Conservation (phyloP, 2,113 vertebrate species). For the Cinclus mexicanus region DNA sequence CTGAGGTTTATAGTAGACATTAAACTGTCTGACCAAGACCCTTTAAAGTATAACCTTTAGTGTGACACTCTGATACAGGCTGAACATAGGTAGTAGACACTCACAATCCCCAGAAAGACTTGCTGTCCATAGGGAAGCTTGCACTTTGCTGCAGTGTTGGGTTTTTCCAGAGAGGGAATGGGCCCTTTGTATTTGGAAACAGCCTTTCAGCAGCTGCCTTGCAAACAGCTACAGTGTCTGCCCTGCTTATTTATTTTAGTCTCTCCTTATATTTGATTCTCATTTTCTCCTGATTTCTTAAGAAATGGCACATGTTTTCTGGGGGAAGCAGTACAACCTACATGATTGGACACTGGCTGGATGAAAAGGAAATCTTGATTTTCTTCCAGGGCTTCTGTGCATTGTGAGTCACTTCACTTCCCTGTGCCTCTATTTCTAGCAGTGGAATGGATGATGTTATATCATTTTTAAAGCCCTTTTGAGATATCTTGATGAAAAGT, state of each 20-base stretch:
- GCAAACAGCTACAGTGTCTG: not conserved
- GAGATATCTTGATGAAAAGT: not conserved
- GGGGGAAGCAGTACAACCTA: not conserved
- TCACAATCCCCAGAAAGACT: not conserved
- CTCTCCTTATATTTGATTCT: not conserved
- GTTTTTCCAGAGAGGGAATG: not conserved
- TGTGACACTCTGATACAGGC: not conserved
- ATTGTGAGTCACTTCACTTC: not conserved
- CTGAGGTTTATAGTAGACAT: not conserved
- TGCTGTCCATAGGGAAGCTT: not conserved
- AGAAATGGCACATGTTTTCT: not conserved
- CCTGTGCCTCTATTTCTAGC: not conserved
- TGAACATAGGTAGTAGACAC: not conserved
- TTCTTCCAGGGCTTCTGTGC: slow-evolving; percentile 5
- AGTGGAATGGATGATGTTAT: not conserved
- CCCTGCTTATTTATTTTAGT: not conserved
- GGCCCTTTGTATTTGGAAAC: not conserved
- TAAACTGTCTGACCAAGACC: not conserved
- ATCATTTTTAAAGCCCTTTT: not conserved
- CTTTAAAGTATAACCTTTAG: not conserved
- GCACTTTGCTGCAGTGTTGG: not conserved
- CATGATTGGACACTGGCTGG: not conserved
- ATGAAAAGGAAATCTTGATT: not conserved
- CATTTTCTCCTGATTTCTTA: not conserved
- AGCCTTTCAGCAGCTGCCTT: not conserved